Evolutionary conservation across 2,113 vertebrate genomes (phyloP), one percentile per base, ranked within the genome.

Genomic region (Delphinapterus leucas): DNA sequence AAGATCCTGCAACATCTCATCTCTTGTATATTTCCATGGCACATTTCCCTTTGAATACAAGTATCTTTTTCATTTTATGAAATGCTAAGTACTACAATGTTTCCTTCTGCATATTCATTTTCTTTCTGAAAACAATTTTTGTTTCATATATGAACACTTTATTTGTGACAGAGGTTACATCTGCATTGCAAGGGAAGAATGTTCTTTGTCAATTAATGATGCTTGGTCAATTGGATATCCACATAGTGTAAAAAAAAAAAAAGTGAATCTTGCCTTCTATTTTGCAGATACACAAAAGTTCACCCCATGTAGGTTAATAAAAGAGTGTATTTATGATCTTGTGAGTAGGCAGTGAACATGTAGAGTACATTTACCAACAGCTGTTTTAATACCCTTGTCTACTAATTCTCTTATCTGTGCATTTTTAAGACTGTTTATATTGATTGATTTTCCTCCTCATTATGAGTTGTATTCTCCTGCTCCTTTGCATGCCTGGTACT

Each of bases 51-150:
- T 83, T 97, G 90, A 97, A 71, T 95, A 96, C 23, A 95, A 36
- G 38, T 60, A 63, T 84, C 14, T 90, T 97, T 95, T 98, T 80
- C 68, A 95, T 97, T 90, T 41, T 97, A 84, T 44, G 20, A 95
- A 98, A 92, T 94, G 74, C 31, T 97, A 96, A 96, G 53, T 85
- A 95, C 58, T 96, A 97, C 92, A 97, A 85, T 94, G 93, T 63
- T 92, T 97, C 87, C 5, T 93, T 94, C 76, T 97, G 83, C 95
- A 96, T 71, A 97, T 97, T 97, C 41, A 96, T 81, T 95, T 84
- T 77, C 84, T 84, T 95, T 92, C 91, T 97, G 82, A 97, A 95
- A 96, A 85, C 23, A 95, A 74, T 58, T 80, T 80, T 12, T 65
- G 15, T 31, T 33, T 58, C 5, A 36, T 36, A 90, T 49, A 47